Conservation (phyloP, 2,797 vertebrate genomes). For the Lacerta bilineata region DNA sequence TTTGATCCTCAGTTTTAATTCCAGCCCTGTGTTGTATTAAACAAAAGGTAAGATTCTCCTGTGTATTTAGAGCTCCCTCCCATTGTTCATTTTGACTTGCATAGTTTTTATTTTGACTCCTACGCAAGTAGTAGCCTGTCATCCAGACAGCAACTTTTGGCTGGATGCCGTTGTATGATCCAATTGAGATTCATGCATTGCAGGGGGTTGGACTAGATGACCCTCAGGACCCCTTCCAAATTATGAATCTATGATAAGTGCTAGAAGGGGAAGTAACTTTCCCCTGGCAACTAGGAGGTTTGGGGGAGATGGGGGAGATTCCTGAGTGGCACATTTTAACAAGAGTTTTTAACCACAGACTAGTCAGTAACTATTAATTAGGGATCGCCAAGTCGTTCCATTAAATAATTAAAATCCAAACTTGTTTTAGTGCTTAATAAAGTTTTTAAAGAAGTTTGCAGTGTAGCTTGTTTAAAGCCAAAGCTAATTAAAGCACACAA, state of each 20-base stretch:
- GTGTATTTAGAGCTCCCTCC: slow-evolving; percentile 23
- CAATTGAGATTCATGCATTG: too few species aligned
- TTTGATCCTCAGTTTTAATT: not conserved
- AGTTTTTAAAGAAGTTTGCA: slow-evolving; percentile 15
- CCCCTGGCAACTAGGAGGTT: too few species aligned
- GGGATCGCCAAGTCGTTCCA: not conserved
- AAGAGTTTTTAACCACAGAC: not conserved
- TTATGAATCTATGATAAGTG: too few species aligned
- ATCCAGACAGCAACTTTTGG: too few species aligned
- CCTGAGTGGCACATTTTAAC: too few species aligned
- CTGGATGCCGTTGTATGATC: too few species aligned
- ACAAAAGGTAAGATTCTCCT: not conserved
- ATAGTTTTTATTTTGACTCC: not conserved
- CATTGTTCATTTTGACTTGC: slow-evolving; percentile 18
- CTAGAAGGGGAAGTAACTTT: too few species aligned
- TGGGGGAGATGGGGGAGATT: too few species aligned
- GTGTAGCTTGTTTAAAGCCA: slow-evolving; percentile 4
- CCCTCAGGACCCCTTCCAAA: too few species aligned
- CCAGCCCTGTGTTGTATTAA: fast-evolving
- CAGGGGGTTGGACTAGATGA: too few species aligned
- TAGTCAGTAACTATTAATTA: not conserved
- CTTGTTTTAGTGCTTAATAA: slow-evolving; percentile 20
- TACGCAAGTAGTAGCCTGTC: too few species aligned
- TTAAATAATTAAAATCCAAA: slow-evolving; percentile 31
- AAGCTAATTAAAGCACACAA: slow-evolving; percentile 36